These are phyloP conservation scores for Tupaia tana DNA, from an alignment of 2,113 vertebrate genomes.

Conservation along the genomic window DNA sequence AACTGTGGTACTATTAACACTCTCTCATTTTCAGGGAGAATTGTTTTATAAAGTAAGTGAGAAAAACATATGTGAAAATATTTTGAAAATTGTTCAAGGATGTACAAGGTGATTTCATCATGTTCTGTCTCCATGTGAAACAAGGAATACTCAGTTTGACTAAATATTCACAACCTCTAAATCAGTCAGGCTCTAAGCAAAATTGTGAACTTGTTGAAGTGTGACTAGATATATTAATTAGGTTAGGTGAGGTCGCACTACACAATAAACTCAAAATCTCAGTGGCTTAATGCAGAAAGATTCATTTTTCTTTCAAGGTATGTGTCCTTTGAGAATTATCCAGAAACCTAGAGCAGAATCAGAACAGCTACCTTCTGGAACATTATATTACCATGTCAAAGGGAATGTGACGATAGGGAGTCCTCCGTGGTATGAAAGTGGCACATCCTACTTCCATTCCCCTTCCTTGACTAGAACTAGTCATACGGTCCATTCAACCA, in stretches of 20 bases:
- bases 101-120: background rate
- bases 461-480: background rate
- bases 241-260: background rate
- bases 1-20: background rate
- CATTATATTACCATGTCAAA: background rate
- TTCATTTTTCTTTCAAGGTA: conserved; percentile 22
- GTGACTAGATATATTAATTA: conserved; percentile 23
- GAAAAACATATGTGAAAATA: background rate
- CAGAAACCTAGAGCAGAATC: background rate
- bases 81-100: background rate
- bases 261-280: conserved; percentile 10
- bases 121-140: background rate
- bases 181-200: background rate
- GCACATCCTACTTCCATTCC: background rate
- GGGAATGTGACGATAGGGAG: background rate
- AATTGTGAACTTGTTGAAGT: background rate
- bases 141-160: background rate
- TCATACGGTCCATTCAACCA: background rate
- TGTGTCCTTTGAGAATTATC: background rate
- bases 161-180: background rate
- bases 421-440: background rate
- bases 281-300: background rate
- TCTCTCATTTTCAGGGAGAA: background rate
- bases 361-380: background rate
- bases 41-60: background rate